These are phyloP conservation scores for Ochlodes sylvanus DNA, from an alignment of 2,888 invertebrate genomes.

Conservation along the genomic window DNA sequence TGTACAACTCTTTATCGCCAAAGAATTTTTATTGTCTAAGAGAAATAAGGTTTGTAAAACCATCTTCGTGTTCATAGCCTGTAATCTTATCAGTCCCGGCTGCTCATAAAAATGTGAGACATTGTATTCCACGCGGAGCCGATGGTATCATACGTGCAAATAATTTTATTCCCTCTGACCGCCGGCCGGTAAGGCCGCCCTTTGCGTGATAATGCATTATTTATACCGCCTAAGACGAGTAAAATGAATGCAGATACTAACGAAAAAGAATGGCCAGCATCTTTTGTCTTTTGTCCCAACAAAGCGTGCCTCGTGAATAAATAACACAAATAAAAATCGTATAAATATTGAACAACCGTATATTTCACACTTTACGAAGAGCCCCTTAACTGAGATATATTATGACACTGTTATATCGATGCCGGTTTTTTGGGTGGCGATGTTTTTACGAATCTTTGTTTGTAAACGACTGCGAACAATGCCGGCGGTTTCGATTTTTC, in stretches of 20 bases:
- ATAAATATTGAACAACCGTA: constrained; percentile 82
- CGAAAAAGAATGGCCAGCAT: constrained; percentile 78
- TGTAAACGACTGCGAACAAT: constrained; percentile 75
- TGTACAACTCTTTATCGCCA: background rate
- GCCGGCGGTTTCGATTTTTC: constrained; percentile 57
- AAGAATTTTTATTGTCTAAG: background rate
- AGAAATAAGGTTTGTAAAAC: constrained; percentile 9
- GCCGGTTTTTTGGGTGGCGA: constrained; percentile 63
- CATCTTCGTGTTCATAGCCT: constrained; percentile 11
- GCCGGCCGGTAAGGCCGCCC: constrained; percentile 55
- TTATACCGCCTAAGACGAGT: constrained; percentile 79
- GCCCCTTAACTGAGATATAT: constrained; percentile 76
- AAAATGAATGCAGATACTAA: constrained; percentile 81
- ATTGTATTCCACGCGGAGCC: constrained; percentile 38
- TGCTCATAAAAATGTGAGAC: constrained; percentile 38
- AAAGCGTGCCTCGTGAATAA: constrained; percentile 70
- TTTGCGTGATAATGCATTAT: constrained; percentile 84
- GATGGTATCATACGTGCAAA: constrained; percentile 56
- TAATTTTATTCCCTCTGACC: constrained; percentile 69
- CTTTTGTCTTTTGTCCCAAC: constrained; percentile 52
- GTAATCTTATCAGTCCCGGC: constrained; percentile 27
- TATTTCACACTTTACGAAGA: constrained; percentile 80
- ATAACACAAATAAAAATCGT: constrained; percentile 81
- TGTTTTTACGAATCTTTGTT: constrained; percentile 76
- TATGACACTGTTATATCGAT: constrained; percentile 72